phyloP scores from a whole-genome alignment of 35 echinoderm and acorn worm genomes.

The Hemicentrotus pulcherrimus region DNA sequence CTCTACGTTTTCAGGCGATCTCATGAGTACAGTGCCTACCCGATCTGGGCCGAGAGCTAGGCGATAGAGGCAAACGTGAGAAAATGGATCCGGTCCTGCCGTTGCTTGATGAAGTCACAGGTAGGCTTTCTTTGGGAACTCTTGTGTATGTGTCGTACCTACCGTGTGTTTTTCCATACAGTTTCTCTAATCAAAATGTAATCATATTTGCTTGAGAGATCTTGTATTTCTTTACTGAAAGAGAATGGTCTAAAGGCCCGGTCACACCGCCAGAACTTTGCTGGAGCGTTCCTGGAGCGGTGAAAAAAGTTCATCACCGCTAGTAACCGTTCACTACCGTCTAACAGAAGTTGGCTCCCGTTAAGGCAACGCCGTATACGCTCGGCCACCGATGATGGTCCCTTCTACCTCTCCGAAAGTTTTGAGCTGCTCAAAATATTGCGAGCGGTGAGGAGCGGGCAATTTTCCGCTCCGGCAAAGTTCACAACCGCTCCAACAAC shows the following conservation, averaged over 20 bases:
- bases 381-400: slow-evolving; percentile 52
- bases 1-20: slow-evolving; percentile 44
- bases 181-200: neutral
- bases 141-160: neutral
- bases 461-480: slow-evolving; percentile 38
- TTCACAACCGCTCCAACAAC: slow-evolving; percentile 30
- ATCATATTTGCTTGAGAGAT: neutral
- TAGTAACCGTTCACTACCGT: slow-evolving; percentile 50
- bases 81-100: neutral
- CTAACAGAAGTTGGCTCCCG: slow-evolving; percentile 48
- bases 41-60: slow-evolving; percentile 26
- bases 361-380: slow-evolving; percentile 51
- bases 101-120: neutral
- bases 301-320: slow-evolving; percentile 40
- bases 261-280: slow-evolving; percentile 35
- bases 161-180: neutral
- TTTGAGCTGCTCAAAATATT: slow-evolving; percentile 26
- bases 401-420: slow-evolving; percentile 41
- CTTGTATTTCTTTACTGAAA: no score
- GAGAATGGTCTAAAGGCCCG: no score
- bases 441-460: neutral
- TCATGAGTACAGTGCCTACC: neutral
- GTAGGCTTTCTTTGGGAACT: neutral
- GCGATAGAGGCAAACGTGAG: neutral
- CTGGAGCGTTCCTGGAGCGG: slow-evolving; percentile 38